A percentile compares a stretch with the other conserved stretches of the same genome.
Conservation (phyloP, 2,113 vertebrate genomes). For the Cheirogaleus medius region DNA sequence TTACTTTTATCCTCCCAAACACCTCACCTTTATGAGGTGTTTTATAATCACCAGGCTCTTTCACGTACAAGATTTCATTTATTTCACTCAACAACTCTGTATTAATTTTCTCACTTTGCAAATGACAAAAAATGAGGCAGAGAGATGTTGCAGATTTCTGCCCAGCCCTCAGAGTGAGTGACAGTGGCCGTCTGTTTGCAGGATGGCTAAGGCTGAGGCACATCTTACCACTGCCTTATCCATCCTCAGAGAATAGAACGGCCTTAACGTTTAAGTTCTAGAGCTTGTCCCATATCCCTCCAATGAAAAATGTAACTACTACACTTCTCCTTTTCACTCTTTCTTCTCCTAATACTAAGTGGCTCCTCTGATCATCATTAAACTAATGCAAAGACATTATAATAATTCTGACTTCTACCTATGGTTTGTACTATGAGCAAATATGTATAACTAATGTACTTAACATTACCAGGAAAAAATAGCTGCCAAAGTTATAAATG, state of each 20-base stretch:
- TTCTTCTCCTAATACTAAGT: background rate
- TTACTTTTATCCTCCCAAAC: constrained; percentile 20
- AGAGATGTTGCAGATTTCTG: background rate
- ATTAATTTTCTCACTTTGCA: constrained; percentile 58
- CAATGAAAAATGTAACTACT: background rate
- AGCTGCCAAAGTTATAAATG: background rate
- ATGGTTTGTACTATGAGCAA: background rate
- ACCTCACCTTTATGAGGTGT: constrained; percentile 57
- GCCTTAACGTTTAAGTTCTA: background rate
- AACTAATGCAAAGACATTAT: background rate
- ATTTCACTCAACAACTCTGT: constrained; percentile 37
- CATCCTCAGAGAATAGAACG: background rate
- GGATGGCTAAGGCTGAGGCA: background rate
- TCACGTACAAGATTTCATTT: constrained; percentile 35
- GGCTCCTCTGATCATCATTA: background rate
- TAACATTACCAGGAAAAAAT: background rate
- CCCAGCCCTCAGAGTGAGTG: background rate
- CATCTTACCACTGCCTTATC: fast-evolving
- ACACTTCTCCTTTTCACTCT: background rate
- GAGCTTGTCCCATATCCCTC: background rate
- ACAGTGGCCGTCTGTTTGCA: no score
- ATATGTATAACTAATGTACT: background rate
- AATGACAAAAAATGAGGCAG: background rate
- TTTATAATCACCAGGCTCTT: constrained; percentile 53
- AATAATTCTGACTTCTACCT: constrained; percentile 8